Conservation (phyloP, 37 sponge, comb jelly and placozoan genomes). For the Petrosia ficiformis region DNA sequence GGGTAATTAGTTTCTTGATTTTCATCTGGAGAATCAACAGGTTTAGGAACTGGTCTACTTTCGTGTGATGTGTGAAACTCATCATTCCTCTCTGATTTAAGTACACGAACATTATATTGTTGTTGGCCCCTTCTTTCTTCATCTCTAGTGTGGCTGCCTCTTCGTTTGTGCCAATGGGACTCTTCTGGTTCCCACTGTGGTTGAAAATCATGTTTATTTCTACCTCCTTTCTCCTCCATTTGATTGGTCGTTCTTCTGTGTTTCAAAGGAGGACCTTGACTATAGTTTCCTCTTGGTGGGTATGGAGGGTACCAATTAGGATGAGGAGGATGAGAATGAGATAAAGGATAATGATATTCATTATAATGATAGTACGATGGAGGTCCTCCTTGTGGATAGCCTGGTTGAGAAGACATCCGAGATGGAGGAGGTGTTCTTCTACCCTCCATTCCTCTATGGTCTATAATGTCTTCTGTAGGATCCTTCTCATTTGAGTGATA, state of each 20-base stretch:
- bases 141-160: no score
- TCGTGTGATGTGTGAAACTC: constrained; percentile 16
- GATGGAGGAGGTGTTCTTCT: background rate
- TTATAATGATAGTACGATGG: background rate
- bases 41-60: background rate
- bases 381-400: background rate
- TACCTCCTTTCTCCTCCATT: background rate
- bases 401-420: background rate
- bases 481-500: background rate
- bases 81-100: background rate
- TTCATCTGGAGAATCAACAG: constrained; percentile 1
- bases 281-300: no score
- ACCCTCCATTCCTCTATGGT: background rate
- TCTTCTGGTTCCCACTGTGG: background rate
- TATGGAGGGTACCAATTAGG: background rate
- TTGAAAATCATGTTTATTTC: background rate
- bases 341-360: background rate
- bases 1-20: constrained; percentile 11
- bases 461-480: background rate
- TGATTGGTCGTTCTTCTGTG: background rate
- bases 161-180: background rate
- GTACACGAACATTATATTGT: background rate
- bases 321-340: background rate
- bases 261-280: background rate
- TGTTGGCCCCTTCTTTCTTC: no score